Conservation (phyloP, 92 coral and sea anemone genomes). For the Palythoa heliodiscus region DNA sequence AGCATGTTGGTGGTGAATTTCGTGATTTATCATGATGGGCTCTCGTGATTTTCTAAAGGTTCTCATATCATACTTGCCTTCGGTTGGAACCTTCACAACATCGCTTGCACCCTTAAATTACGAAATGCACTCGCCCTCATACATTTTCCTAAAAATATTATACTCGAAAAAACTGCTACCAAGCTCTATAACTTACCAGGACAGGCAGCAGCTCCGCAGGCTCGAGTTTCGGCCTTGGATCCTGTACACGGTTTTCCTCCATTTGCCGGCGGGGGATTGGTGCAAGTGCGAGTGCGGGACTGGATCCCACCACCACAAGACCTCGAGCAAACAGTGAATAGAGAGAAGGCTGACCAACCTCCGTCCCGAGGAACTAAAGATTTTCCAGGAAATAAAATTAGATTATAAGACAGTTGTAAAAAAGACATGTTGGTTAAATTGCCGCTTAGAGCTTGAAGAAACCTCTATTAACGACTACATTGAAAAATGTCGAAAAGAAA, state of each 20-base stretch:
- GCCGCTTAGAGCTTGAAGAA: no score
- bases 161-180: no score
- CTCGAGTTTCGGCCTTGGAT: neutral
- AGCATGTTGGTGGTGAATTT: no score
- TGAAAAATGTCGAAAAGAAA: no score
- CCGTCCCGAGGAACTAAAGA: neutral
- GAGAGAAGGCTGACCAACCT: neutral
- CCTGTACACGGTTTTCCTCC: constrained; percentile 14
- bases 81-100: no score
- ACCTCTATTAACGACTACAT: no score
- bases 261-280: constrained; percentile 3
- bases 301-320: constrained; percentile 17
- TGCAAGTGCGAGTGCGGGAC: constrained; percentile 6
- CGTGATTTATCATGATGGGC: no score
- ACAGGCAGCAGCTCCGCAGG: neutral
- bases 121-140: no score
- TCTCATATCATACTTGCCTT: no score
- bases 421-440: neutral
- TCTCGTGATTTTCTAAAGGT: no score
- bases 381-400: neutral
- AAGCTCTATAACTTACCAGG: neutral
- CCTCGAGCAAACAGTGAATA: neutral
- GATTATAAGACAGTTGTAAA: neutral
- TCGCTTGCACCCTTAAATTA: no score
- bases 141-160: no score